These are phyloP conservation scores for Autographa gamma DNA, from an alignment of 2,888 invertebrate species.

Conservation along the genomic window DNA sequence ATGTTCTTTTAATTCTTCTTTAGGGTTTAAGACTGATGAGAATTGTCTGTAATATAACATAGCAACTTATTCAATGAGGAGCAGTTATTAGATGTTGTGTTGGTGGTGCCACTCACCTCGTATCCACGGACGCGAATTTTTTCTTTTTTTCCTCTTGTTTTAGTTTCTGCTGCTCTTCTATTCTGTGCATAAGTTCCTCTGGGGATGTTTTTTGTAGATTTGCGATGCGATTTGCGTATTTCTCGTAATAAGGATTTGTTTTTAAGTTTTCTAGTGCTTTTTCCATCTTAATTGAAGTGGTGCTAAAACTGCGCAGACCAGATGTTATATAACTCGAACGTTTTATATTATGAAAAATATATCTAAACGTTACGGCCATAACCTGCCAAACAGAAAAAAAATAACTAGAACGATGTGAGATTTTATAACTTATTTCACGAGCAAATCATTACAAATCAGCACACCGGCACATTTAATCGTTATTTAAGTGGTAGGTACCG, in stretches of 20 bases:
- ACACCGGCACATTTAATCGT: too few species aligned
- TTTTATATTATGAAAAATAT: conserved; percentile 42
- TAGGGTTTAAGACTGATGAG: conserved; percentile 91
- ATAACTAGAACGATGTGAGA: neutral
- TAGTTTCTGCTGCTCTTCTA: conserved; percentile 87
- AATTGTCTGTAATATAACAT: conserved; percentile 84
- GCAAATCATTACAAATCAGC: too few species aligned
- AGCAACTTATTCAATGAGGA: neutral
- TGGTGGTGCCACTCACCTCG: conserved; percentile 66
- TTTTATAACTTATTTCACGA: too few species aligned
- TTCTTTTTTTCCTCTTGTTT: conserved; percentile 73
- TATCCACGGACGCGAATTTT: conserved; percentile 77
- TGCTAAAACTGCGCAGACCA: conserved; percentile 70
- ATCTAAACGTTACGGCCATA: conserved; percentile 59
- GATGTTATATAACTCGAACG: conserved; percentile 50
- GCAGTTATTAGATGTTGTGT: too few species aligned
- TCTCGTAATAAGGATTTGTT: conserved; percentile 94
- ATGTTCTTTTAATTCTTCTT: conserved; percentile 75
- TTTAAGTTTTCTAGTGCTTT: conserved; percentile 88
- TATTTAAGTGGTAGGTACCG: too few species aligned
- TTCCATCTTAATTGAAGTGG: conserved; percentile 77
- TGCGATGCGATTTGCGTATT: conserved; percentile 94
- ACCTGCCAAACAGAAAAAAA: conserved; percentile 21
- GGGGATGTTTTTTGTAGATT: conserved; percentile 92
- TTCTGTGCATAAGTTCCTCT: conserved; percentile 91